phyloP scores from a whole-genome alignment of 37 sponge, comb jelly and placozoan species.

The Dysidea cf. avara region DNA sequence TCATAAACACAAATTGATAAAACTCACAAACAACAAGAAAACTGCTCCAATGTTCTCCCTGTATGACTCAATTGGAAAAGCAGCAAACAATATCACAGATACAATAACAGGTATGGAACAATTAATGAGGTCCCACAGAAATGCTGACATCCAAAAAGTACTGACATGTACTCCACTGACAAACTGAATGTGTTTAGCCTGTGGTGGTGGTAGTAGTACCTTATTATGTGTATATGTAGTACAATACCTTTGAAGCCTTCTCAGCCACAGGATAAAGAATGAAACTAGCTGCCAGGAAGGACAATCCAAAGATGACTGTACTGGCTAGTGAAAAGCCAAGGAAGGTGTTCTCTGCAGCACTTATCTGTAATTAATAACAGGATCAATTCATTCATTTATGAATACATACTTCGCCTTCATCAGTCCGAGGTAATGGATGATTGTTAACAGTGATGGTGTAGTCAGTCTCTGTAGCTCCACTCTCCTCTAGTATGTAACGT shows the following conservation, averaged over 20 bases:
- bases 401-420: slow-evolving; percentile 27
- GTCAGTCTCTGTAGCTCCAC: too few relatives aligned
- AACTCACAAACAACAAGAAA: slow-evolving; percentile 79
- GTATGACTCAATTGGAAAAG: slow-evolving; percentile 75
- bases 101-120: slow-evolving; percentile 59
- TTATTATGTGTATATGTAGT: too few relatives aligned
- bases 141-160: slow-evolving; percentile 87
- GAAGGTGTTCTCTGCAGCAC: slow-evolving; percentile 17
- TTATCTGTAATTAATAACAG: slow-evolving; percentile 25
- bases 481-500: too few relatives aligned
- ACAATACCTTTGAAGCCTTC: too few relatives aligned
- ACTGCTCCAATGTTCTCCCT: too few relatives aligned
- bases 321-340: slow-evolving; percentile 58
- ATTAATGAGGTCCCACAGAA: slow-evolving; percentile 90
- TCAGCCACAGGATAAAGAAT: too few relatives aligned
- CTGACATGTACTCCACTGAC: too few relatives aligned
- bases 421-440: slow-evolving; percentile 66
- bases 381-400: too few relatives aligned
- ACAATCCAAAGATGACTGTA: slow-evolving; percentile 63
- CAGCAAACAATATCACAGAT: slow-evolving; percentile 80
- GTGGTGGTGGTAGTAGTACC: too few relatives aligned
- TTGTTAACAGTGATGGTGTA: slow-evolving; percentile 56
- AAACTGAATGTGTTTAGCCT: too few relatives aligned
- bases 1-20: background rate
- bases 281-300: too few relatives aligned